These are phyloP conservation scores for Melieria picta DNA, from an alignment of 2,888 invertebrate species.

Conservation along the genomic window DNA sequence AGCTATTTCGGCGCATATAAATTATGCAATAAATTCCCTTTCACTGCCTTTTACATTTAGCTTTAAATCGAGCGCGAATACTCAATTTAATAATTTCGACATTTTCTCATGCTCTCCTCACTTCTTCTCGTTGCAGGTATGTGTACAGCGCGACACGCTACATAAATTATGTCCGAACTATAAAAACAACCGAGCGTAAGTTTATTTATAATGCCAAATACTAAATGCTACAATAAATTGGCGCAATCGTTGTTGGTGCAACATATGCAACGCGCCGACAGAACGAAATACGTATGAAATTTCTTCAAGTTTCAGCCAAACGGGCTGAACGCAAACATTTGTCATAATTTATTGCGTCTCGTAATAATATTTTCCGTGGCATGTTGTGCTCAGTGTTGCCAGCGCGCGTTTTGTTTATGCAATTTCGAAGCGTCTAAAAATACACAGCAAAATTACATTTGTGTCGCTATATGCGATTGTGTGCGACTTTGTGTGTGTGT, in stretches of 20 bases:
- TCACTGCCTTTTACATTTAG: no score
- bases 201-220: slow-evolving; percentile 4
- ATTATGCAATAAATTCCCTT: no score
- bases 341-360: slow-evolving; percentile 26
- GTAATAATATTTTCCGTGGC: slow-evolving; percentile 19
- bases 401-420: slow-evolving; percentile 30
- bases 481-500: neutral
- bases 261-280: no score
- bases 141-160: neutral
- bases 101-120: neutral
- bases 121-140: slow-evolving; percentile 28
- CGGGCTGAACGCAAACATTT: neutral
- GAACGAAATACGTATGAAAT: no score
- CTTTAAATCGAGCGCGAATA: no score
- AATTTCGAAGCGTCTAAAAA: slow-evolving; percentile 29
- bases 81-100: slow-evolving; percentile 11
- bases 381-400: neutral
- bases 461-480: neutral
- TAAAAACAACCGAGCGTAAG: slow-evolving; percentile 3
- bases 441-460: slow-evolving; percentile 12
- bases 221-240: no score
- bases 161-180: neutral
- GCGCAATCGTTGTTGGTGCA: no score
- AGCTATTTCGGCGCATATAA: no score
- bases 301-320: no score